Base-by-base conservation (phyloP, 1,140 invertebrate species). In the Zaprionus ornatus region DNA sequence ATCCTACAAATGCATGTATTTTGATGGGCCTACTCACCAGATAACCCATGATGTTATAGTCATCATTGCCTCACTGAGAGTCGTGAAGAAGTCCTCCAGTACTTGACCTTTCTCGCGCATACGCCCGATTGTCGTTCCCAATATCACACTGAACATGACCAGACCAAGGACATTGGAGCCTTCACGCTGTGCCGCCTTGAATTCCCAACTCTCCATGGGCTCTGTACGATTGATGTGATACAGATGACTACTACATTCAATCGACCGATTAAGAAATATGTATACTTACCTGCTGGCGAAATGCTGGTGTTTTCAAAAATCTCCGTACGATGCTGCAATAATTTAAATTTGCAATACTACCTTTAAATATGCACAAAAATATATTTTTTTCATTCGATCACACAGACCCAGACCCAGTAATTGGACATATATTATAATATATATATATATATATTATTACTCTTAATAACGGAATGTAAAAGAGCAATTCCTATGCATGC, bases 31-130 rank as follows among this genome's bases (percentile, higher is more conserved):
- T 1, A 62, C 72, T 76, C 92, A 97, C 96, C 96, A 97, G 91
- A 97, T 97, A 73, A 97, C 96, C 96, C 96, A 97, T 57, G 95
- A 95, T 50, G 97, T 97, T 61, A 98, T 97, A 21, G 96, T 95
- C 97, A 98, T 97, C 95, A 97, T 97, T 29, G 96, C 96, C 82
- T 97, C 96, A 13, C 96, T 96, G 1, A 97, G 91, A 1, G 95
- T 92, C 23, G 94, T 95, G 91, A 97, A 97, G 92, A 97, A 96
- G 35, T 95, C 93, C 64, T 97, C 93, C 19, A 98, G 92, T 19
- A 96, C 94, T 77, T 95, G 94, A 19, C 96, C 96, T 79, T 94
- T 91, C 50, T 95, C 94, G 0, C 95, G 95, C 96, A 97, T 96
- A 85, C 96, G 95, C 6, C 96, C 95, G 29, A 98, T 93, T 0